These are phyloP conservation scores for Cheilosia scutellata DNA, from an alignment of 2,888 invertebrate species.

Conservation along the genomic window DNA sequence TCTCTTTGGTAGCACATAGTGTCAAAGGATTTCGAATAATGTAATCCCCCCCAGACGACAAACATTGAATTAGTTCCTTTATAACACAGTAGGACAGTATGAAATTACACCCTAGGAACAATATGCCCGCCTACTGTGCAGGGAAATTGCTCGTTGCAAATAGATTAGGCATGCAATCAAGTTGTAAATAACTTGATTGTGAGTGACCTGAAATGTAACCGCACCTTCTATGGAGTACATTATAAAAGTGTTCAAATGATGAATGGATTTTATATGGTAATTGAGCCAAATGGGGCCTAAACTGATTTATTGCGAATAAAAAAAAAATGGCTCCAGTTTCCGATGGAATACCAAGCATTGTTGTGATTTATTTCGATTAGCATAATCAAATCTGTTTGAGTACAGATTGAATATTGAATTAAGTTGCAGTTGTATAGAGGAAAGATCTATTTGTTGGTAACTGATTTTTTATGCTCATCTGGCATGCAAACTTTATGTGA, in stretches of 20 bases:
- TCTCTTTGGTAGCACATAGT: no score
- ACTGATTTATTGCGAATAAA: neutral
- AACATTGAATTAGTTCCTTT: neutral
- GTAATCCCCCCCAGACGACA: no score
- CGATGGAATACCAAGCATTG: neutral
- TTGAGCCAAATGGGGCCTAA: neutral
- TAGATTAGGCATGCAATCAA: neutral
- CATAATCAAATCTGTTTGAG: constrained; percentile 15
- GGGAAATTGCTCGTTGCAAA: no score
- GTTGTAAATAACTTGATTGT: constrained; percentile 5
- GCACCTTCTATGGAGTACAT: neutral
- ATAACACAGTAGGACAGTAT: no score
- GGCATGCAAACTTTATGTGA: no score
- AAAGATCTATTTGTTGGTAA: no score
- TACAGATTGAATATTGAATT: no score
- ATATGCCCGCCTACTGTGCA: no score
- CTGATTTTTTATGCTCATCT: no score
- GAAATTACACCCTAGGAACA: no score
- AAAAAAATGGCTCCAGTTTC: neutral
- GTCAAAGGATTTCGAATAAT: no score
- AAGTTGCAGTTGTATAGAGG: no score
- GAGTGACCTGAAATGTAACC: neutral
- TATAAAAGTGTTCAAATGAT: constrained; percentile 1
- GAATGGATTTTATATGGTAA: constrained; percentile 2
- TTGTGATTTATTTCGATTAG: constrained; percentile 41